Conservation (phyloP, 2,113 vertebrate species). For the Choloepus hoffmanni region DNA sequence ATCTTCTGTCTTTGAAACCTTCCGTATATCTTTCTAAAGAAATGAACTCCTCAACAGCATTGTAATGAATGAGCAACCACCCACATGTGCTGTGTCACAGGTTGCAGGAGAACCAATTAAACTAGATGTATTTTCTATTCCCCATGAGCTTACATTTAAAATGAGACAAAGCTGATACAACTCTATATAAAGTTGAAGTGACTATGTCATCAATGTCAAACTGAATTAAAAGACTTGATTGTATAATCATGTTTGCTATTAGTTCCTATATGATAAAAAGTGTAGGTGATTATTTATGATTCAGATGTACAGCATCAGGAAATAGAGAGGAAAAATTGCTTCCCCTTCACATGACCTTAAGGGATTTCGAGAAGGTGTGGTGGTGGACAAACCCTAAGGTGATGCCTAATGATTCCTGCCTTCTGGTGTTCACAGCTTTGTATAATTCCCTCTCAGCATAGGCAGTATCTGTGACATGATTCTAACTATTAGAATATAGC, state of each 20-base stretch:
- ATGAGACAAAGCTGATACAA: background rate
- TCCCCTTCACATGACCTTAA: background rate
- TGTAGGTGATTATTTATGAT: too few species aligned
- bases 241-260: background rate
- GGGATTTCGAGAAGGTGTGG: background rate
- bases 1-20: background rate
- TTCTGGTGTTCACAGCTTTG: background rate
- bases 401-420: too few species aligned
- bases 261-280: background rate
- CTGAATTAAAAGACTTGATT: background rate
- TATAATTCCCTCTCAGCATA: background rate
- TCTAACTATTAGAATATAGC: background rate
- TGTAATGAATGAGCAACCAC: background rate
- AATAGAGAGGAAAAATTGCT: background rate
- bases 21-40: background rate
- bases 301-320: background rate
- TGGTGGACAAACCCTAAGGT: too few species aligned
- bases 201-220: background rate
- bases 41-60: background rate
- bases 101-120: background rate
- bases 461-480: fast-evolving
- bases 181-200: background rate
- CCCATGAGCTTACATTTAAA: background rate
- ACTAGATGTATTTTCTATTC: background rate
- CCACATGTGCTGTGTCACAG: background rate